These are phyloP conservation scores for Lycopodina hypogea DNA, from an alignment of 37 sponge, comb jelly and placozoan genomes.

Conservation along the genomic window DNA sequence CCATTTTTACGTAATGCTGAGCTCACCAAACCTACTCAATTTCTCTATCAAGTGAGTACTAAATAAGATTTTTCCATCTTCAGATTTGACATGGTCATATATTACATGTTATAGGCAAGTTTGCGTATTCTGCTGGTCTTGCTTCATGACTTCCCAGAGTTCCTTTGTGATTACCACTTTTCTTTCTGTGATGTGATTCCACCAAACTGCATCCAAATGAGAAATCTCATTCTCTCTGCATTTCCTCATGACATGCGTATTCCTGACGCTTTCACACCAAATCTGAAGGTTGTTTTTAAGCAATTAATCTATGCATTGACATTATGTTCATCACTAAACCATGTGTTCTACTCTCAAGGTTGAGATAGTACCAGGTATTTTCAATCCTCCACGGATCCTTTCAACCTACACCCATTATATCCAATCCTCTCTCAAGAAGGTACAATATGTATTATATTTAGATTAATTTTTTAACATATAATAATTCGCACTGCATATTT, in stretches of 20 bases:
- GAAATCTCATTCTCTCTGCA: slow-evolving; percentile 97
- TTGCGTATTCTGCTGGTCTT: slow-evolving; percentile 94
- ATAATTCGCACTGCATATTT: too few species aligned
- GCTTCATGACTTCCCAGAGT: slow-evolving; percentile 99
- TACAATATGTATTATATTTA: too few species aligned
- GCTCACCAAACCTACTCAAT: slow-evolving; percentile 85
- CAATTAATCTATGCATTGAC: not conserved
- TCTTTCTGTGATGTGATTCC: slow-evolving; percentile 99
- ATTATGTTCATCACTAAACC: too few species aligned
- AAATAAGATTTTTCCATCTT: too few species aligned
- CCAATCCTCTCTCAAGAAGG: slow-evolving; percentile 80
- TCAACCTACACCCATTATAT: slow-evolving; percentile 80
- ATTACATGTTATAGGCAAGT: too few species aligned
- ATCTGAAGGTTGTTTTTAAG: slow-evolving; percentile 82
- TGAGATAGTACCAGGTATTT: slow-evolving; percentile 92
- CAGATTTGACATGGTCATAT: too few species aligned
- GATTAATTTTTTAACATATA: too few species aligned
- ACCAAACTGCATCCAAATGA: slow-evolving; percentile 98
- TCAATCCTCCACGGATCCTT: slow-evolving; percentile 88
- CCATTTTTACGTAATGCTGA: slow-evolving; percentile 99
- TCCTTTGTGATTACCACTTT: slow-evolving; percentile 99
- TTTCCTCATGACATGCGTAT: slow-evolving; percentile 98
- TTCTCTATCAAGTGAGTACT: slow-evolving; percentile 85
- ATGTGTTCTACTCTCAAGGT: slow-evolving; percentile 60
- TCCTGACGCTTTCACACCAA: slow-evolving; percentile 98